phyloP scores from a whole-genome alignment of 2,797 vertebrate species.

The Rhynchonycteris naso region DNA sequence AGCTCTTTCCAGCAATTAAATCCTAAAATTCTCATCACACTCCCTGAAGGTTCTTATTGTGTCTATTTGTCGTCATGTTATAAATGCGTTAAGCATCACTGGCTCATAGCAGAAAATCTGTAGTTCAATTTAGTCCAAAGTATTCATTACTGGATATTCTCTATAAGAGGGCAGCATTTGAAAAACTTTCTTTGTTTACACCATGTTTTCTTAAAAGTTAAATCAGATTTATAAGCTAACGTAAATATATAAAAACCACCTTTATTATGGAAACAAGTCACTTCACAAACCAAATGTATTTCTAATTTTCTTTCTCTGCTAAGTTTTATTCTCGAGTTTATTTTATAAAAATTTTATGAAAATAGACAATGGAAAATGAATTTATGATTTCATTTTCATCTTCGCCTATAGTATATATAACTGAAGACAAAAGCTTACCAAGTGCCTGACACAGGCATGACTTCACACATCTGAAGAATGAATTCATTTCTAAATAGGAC shows the following conservation, averaged over 20 bases:
- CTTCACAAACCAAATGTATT: slow-evolving; percentile 20
- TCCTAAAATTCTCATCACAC: slow-evolving; percentile 37
- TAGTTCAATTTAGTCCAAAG: background rate
- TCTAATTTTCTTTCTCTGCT: background rate
- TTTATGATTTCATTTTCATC: background rate
- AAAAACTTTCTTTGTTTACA: background rate
- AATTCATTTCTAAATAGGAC: background rate
- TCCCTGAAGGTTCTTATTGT: background rate
- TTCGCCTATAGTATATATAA: background rate
- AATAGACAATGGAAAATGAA: background rate
- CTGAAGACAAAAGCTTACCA: slow-evolving; percentile 39
- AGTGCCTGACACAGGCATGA: background rate
- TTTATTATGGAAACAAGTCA: slow-evolving; percentile 22
- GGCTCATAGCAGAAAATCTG: background rate
- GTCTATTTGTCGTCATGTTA: background rate
- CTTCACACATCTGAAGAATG: background rate
- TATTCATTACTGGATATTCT: background rate
- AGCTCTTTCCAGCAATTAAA: slow-evolving; percentile 25
- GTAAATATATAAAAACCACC: background rate
- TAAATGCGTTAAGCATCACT: background rate
- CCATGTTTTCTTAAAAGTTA: background rate
- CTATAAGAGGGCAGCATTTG: background rate
- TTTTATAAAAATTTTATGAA: slow-evolving; percentile 38
- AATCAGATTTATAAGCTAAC: background rate
- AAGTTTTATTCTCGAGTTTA: background rate